These are phyloP conservation scores for Sturnus vulgaris DNA, from an alignment of 2,113 vertebrate species.

Conservation along the genomic window DNA sequence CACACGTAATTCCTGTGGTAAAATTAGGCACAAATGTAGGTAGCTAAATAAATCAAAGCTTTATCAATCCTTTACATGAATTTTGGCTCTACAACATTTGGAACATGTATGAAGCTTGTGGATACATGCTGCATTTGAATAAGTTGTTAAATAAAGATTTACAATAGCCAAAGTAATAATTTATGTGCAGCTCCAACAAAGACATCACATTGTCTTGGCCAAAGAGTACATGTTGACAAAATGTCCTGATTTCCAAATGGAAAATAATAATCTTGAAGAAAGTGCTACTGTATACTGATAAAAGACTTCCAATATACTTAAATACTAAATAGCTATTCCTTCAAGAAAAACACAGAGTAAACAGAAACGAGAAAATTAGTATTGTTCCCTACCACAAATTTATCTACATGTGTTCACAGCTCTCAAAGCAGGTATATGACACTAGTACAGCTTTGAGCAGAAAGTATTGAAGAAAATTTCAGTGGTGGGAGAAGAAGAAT, in stretches of 20 bases:
- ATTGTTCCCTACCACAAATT: neutral
- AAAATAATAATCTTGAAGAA: neutral
- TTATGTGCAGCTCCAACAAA: neutral
- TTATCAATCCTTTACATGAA: neutral
- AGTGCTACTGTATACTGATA: neutral
- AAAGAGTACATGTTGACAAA: neutral
- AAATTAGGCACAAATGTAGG: neutral
- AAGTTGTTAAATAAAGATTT: neutral
- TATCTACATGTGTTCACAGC: neutral
- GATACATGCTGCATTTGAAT: slow-evolving; percentile 9
- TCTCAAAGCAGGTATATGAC: neutral
- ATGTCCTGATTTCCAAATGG: slow-evolving; percentile 2
- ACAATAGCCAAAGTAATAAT: slow-evolving; percentile 2
- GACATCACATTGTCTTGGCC: neutral
- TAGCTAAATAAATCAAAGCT: neutral
- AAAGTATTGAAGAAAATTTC: neutral
- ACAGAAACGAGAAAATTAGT: neutral
- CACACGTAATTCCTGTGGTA: neutral
- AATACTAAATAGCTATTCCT: neutral
- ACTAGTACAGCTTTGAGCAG: neutral
- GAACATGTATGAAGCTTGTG: neutral
- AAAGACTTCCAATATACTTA: neutral
- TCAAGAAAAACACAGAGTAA: neutral
- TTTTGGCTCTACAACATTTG: neutral
- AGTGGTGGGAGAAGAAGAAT: neutral